phyloP scores from a whole-genome alignment of 2,888 invertebrate species.

The Aleiodes alternator region DNA sequence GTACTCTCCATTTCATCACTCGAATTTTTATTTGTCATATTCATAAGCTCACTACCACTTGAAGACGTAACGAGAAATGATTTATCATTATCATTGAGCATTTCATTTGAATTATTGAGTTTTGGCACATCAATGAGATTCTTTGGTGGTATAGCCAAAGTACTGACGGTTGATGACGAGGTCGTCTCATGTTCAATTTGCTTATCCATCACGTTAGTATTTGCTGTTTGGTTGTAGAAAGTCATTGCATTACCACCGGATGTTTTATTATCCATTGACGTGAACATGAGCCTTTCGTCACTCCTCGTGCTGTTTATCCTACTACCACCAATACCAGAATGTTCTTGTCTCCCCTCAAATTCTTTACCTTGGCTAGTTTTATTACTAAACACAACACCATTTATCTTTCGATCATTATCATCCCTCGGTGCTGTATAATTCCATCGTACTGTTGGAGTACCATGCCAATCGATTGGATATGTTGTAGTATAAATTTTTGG shows the following conservation, averaged over 20 bases:
- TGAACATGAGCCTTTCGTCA: constrained; percentile 39
- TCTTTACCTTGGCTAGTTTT: constrained; percentile 54
- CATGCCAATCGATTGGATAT: neutral
- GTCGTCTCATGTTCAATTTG: constrained; percentile 36
- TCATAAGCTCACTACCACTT: constrained; percentile 11
- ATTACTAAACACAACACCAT: constrained; percentile 62
- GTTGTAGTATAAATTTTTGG: constrained; percentile 17
- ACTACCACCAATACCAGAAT: constrained; percentile 7
- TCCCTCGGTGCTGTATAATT: constrained; percentile 51
- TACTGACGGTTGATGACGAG: neutral
- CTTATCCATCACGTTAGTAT: constrained; percentile 36
- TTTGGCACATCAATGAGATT: neutral
- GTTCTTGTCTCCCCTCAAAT: constrained; percentile 45
- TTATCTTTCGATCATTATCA: constrained; percentile 22
- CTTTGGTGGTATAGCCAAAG: constrained; percentile 35
- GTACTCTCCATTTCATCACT: constrained; percentile 35
- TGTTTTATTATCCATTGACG: constrained; percentile 51
- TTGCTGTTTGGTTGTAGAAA: constrained; percentile 23
- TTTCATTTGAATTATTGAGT: constrained; percentile 19
- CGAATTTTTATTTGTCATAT: neutral
- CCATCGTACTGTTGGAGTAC: constrained; percentile 61
- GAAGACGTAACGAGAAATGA: neutral
- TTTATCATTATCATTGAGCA: neutral
- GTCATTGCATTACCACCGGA: constrained; percentile 40
- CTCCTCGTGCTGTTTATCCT: constrained; percentile 41